Conservation (phyloP, 2,113 vertebrate species). For the Zosterops borbonicus region DNA sequence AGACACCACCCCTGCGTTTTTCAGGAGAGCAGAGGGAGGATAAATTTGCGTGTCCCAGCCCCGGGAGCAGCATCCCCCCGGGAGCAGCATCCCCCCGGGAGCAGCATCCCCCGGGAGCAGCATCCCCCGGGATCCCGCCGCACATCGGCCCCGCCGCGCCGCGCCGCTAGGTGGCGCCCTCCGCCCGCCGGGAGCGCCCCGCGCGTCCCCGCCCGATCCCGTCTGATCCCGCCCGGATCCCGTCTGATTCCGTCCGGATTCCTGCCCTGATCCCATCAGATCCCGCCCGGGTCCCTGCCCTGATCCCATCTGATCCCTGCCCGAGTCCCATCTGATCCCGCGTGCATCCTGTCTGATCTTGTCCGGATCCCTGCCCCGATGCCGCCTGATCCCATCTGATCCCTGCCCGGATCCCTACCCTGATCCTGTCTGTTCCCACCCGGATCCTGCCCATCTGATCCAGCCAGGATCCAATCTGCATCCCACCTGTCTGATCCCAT, state of each 20-base stretch:
- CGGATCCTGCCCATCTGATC: background rate
- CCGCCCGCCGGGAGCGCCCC: background rate
- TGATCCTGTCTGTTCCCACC: background rate
- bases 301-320: too few relatives aligned
- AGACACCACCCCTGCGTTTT: accelerated
- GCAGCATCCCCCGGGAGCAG: too few relatives aligned
- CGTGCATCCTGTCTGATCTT: too few relatives aligned
- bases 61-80: too few relatives aligned
- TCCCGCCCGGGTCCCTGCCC: too few relatives aligned
- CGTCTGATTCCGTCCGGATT: background rate
- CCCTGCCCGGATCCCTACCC: background rate
- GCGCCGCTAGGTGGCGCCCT: background rate
- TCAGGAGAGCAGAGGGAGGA: too few relatives aligned
- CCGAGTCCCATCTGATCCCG: too few relatives aligned
- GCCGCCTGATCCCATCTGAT: too few relatives aligned
- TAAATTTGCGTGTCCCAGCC: accelerated
- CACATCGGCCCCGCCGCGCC: background rate
- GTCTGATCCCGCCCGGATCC: too few relatives aligned
- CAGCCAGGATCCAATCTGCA: too few relatives aligned
- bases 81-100: too few relatives aligned
- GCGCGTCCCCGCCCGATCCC: background rate
- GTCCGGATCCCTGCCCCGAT: background rate
- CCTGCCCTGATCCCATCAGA: background rate
- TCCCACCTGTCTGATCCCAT: background rate
- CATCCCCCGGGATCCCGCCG: background rate